Evolutionary conservation across 2,113 vertebrate genomes (phyloP).

Genomic region (Hippocampus barbouri): DNA sequence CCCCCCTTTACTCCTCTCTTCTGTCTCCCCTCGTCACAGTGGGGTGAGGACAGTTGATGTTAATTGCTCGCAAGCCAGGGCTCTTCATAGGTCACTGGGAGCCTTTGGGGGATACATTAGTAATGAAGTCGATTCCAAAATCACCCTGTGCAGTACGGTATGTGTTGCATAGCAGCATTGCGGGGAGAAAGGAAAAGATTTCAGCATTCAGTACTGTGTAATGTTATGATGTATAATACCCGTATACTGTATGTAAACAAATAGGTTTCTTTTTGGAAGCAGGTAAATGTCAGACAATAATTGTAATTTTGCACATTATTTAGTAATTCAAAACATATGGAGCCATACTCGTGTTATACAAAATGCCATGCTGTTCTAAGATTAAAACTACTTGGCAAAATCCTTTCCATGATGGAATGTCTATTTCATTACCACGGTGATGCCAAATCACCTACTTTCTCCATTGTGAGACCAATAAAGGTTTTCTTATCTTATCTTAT

Average conservation of each 20-base stretch:
- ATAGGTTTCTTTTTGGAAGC: too few relatives aligned
- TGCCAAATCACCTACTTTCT: not conserved
- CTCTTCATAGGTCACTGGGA: conserved; percentile 5
- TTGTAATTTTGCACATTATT: not conserved
- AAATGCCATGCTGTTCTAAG: too few relatives aligned
- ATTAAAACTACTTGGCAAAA: too few relatives aligned
- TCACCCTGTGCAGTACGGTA: not conserved
- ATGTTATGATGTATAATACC: not conserved
- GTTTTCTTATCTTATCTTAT: too few relatives aligned
- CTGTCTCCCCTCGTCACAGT: not conserved
- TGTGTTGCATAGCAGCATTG: conserved; percentile 1
- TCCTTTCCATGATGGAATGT: too few relatives aligned
- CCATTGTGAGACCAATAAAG: too few relatives aligned
- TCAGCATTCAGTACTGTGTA: not conserved
- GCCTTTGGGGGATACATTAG: conserved; percentile 2
- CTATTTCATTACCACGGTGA: not conserved
- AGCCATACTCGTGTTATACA: too few relatives aligned
- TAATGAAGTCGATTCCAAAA: conserved; percentile 1
- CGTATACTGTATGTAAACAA: too few relatives aligned
- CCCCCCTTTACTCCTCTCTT: not conserved
- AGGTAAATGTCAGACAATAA: not conserved
- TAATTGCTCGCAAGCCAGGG: not conserved
- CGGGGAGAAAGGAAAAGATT: not conserved
- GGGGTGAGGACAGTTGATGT: conserved; percentile 7
- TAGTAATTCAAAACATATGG: too few relatives aligned